Percentiles rank a stretch among this genome's conserved stretches.
These are phyloP conservation scores for Drosophila miranda DNA, from an alignment of 1,140 invertebrate species.

Conservation along the genomic window DNA sequence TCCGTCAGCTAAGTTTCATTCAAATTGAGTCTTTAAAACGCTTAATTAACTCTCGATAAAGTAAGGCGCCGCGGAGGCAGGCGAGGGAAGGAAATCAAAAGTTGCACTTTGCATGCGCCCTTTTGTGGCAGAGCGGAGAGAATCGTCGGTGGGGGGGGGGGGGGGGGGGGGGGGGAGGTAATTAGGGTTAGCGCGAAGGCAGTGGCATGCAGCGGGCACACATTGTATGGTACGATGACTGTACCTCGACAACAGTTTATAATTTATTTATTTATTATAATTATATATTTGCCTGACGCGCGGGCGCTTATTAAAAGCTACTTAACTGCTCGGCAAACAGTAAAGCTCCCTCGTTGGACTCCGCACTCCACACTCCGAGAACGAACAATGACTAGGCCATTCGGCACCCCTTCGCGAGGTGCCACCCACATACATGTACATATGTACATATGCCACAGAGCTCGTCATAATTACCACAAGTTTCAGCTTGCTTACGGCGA, in stretches of 20 bases:
- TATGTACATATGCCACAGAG: neutral
- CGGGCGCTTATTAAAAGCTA: constrained; percentile 71
- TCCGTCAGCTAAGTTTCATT: constrained; percentile 58
- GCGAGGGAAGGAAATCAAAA: constrained; percentile 23
- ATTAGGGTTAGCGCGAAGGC: constrained; percentile 37
- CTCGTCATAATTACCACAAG: constrained; percentile 51
- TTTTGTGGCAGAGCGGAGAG: constrained; percentile 6
- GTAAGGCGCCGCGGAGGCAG: constrained; percentile 17
- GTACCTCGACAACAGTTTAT: constrained; percentile 50
- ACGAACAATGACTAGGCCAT: constrained; percentile 56
- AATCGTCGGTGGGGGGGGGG: neutral
- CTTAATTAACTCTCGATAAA: constrained; percentile 44
- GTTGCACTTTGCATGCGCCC: constrained; percentile 49
- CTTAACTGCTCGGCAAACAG: constrained; percentile 42
- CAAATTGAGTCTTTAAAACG: constrained; percentile 68
- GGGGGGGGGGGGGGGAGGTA: constrained; percentile 27
- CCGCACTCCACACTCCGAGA: neutral
- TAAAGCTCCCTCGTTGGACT: no score
- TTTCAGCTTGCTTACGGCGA: constrained; percentile 34
- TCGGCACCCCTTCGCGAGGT: neutral
- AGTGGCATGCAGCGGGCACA: neutral
- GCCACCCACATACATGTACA: neutral
- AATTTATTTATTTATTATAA: constrained; percentile 74
- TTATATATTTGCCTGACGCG: constrained; percentile 73
- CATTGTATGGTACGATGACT: constrained; percentile 32